Percentiles rank a stretch among this genome's conserved stretches.
Evolutionary conservation across 1,140 invertebrate species (phyloP).

Genomic region (Aphelenchoides fujianensis): DNA sequence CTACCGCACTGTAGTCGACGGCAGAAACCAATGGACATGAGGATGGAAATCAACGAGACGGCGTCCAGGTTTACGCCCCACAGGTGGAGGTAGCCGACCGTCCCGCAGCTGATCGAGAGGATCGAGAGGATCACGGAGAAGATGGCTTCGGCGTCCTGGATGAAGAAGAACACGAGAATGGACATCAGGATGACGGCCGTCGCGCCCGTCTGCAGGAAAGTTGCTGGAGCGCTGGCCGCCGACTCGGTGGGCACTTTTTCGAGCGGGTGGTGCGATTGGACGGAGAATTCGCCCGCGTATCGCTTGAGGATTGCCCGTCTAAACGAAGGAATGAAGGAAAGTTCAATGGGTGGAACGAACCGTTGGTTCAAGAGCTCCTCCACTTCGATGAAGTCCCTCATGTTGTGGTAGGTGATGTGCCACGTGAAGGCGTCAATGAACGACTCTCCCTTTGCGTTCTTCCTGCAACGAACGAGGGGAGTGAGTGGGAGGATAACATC

Average conservation of each 20-base stretch:
- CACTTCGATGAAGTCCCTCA: constrained; percentile 53
- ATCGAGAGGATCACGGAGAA: constrained; percentile 56
- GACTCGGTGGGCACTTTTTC: constrained; percentile 59
- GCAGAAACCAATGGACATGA: constrained; percentile 57
- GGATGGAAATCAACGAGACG: constrained; percentile 55
- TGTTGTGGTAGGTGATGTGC: constrained; percentile 54
- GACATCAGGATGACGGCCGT: constrained; percentile 57
- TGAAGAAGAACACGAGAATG: constrained; percentile 53
- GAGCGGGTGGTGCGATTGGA: constrained; percentile 54
- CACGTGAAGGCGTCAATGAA: constrained; percentile 54
- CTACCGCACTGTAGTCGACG: constrained; percentile 45
- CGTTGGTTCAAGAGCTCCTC: constrained; percentile 41
- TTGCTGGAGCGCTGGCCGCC: constrained; percentile 52
- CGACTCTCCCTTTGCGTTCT: constrained; percentile 39
- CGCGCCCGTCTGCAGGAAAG: constrained; percentile 56
- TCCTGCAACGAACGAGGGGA: constrained; percentile 27
- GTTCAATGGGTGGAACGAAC: constrained; percentile 24
- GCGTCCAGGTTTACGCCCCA: constrained; percentile 59
- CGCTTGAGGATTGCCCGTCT: constrained; percentile 42
- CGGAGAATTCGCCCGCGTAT: constrained; percentile 41
- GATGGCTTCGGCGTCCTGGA: constrained; percentile 54
- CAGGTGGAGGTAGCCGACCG: constrained; percentile 56
- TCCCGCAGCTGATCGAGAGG: constrained; percentile 54
- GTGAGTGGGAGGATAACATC: too few relatives aligned
- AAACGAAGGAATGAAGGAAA: constrained; percentile 2